Percentiles rank a stretch among this genome's conserved stretches.
These are phyloP conservation scores for Chrysotoxum bicinctum DNA, from an alignment of 2,888 invertebrate species.

Conservation along the genomic window DNA sequence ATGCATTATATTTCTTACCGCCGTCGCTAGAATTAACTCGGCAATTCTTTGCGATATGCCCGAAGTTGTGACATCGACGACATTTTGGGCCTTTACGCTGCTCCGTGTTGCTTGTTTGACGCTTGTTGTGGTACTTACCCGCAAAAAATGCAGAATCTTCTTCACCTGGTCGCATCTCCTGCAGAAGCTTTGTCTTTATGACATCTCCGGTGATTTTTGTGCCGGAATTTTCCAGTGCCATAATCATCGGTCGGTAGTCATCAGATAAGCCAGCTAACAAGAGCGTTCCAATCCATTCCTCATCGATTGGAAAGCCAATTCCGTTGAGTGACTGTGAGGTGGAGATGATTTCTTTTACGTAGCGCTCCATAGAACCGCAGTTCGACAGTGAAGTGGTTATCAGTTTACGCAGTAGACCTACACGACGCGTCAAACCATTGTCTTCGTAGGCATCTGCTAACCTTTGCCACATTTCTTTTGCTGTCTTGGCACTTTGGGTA, in stretches of 20 bases:
- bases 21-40: background rate
- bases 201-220: background rate
- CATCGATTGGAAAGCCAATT: constrained; percentile 67
- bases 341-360: background rate
- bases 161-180: background rate
- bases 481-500: no score
- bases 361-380: background rate
- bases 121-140: background rate
- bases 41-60: background rate
- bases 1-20: no score
- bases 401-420: background rate
- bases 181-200: background rate
- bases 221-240: constrained; percentile 58
- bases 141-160: background rate
- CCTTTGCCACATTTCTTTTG: no score
- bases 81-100: background rate
- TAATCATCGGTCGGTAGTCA: constrained; percentile 75
- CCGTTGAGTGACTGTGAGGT: constrained; percentile 55
- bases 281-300: constrained; percentile 75
- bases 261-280: constrained; percentile 75
- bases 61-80: background rate
- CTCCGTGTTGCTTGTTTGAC: background rate
- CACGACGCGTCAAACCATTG: constrained; percentile 8
- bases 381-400: constrained; percentile 2
- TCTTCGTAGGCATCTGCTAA: constrained; percentile 8